phyloP scores from a whole-genome alignment of 2,888 invertebrate species.

The Vesta saturnalis region DNA sequence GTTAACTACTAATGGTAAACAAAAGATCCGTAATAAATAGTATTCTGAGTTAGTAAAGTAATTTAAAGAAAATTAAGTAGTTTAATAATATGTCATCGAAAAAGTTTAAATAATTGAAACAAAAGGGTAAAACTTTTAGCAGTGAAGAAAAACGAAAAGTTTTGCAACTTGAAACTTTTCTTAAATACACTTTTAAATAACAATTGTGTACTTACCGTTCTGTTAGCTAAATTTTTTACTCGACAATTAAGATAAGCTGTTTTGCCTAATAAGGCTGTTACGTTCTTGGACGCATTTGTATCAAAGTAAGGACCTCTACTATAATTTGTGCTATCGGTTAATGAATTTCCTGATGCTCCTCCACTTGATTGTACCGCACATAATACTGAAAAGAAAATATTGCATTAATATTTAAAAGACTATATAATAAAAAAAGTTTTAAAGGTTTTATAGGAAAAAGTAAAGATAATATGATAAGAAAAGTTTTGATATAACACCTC shows the following conservation, averaged over 20 bases:
- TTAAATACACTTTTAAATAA: no score
- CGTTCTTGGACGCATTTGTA: slow-evolving; percentile 63
- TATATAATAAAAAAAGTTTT: not conserved
- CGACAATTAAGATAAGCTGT: slow-evolving; percentile 91
- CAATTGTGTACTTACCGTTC: slow-evolving; percentile 75
- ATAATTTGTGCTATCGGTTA: slow-evolving; percentile 52
- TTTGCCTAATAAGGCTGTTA: slow-evolving; percentile 87
- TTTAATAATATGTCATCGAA: no score
- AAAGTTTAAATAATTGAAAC: no score
- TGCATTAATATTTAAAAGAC: slow-evolving; percentile 12
- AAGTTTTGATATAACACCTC: slow-evolving; percentile 28
- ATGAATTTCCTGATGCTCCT: slow-evolving; percentile 53
- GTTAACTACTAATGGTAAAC: no score
- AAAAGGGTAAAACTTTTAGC: no score
- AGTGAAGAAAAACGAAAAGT: no score
- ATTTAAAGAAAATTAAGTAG: no score
- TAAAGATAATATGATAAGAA: slow-evolving; percentile 22
- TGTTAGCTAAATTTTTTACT: slow-evolving; percentile 90
- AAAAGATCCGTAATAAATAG: no score
- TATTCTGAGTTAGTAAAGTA: no score
- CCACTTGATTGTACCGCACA: slow-evolving; percentile 56
- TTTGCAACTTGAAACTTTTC: no score
- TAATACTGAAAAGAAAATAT: slow-evolving; percentile 49
- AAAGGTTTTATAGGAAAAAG: not conserved
- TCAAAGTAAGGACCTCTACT: slow-evolving; percentile 61